These are phyloP conservation scores for Plusia festucae DNA, from an alignment of 2,888 invertebrate genomes.

Conservation along the genomic window DNA sequence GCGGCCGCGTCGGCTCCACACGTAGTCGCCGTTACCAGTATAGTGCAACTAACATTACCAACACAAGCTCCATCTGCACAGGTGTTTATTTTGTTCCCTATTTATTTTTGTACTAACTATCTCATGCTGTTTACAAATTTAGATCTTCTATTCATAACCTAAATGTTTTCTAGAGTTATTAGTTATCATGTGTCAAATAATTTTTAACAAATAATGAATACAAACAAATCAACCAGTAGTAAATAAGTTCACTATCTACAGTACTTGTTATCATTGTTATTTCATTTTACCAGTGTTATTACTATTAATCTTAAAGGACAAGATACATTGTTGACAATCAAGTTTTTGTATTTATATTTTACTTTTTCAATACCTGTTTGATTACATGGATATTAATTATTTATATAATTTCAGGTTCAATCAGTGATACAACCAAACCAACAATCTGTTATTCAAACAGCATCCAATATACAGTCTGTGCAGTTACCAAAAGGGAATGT, in stretches of 20 bases:
- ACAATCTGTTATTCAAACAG: constrained; percentile 98
- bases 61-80: constrained; percentile 91
- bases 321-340: constrained; percentile 1
- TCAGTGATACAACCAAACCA: constrained; percentile 98
- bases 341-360: neutral
- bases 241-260: neutral
- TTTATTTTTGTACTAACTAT: constrained; percentile 24
- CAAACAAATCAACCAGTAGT: neutral
- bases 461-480: constrained; percentile 95
- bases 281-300: neutral
- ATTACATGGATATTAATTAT: constrained; percentile 22
- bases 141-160: constrained; percentile 34
- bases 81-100: constrained; percentile 83
- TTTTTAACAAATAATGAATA: neutral
- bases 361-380: neutral
- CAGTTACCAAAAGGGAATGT: constrained; percentile 96
- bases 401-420: constrained; percentile 92
- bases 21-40: constrained; percentile 91
- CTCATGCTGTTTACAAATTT: constrained; percentile 40
- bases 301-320: constrained; percentile 5
- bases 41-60: constrained; percentile 95
- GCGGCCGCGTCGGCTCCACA: constrained; percentile 74
- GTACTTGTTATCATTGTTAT: neutral
- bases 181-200: too few species aligned
- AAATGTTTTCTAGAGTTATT: constrained; percentile 8